These are phyloP conservation scores for Gallinago stenura DNA, from an alignment of 2,797 vertebrate genomes.

Conservation along the genomic window DNA sequence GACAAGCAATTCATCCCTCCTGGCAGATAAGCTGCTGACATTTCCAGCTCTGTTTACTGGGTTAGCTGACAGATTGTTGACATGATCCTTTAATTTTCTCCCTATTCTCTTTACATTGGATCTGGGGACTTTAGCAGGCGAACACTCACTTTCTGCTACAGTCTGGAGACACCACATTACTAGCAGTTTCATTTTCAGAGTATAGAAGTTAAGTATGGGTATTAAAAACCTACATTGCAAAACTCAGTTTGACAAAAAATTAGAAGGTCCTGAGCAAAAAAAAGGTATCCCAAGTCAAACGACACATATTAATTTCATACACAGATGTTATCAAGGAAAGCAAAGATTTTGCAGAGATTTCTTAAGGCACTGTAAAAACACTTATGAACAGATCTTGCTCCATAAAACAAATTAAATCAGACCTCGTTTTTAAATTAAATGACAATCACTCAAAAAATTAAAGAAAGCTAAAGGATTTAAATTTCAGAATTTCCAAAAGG, in stretches of 20 bases:
- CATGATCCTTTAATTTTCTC: not conserved
- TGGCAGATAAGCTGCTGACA: conserved; percentile 23
- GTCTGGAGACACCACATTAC: not conserved
- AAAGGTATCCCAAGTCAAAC: not conserved
- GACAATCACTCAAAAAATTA: not conserved
- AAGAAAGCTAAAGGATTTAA: not conserved
- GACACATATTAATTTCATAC: not conserved
- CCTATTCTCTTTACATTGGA: not conserved
- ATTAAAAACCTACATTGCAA: not conserved
- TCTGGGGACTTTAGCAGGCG: not conserved
- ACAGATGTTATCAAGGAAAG: not conserved
- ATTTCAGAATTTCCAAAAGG: not conserved
- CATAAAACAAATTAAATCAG: not conserved
- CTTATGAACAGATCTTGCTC: not conserved
- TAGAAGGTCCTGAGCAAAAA: not conserved
- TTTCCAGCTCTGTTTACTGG: conserved; percentile 28
- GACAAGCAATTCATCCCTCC: conserved; percentile 19
- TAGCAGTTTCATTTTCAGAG: not conserved
- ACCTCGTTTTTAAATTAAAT: not conserved
- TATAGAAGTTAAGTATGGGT: not conserved
- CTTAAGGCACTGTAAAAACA: not conserved
- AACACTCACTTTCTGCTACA: not conserved
- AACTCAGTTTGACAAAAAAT: not conserved
- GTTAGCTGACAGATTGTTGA: conserved; percentile 29
- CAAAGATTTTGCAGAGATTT: not conserved